A percentile compares a stretch with the other conserved stretches of the same genome.
phyloP scores from a whole-genome alignment of 2,113 vertebrate genomes.

The mouse (Mus musculus) region DNA sequence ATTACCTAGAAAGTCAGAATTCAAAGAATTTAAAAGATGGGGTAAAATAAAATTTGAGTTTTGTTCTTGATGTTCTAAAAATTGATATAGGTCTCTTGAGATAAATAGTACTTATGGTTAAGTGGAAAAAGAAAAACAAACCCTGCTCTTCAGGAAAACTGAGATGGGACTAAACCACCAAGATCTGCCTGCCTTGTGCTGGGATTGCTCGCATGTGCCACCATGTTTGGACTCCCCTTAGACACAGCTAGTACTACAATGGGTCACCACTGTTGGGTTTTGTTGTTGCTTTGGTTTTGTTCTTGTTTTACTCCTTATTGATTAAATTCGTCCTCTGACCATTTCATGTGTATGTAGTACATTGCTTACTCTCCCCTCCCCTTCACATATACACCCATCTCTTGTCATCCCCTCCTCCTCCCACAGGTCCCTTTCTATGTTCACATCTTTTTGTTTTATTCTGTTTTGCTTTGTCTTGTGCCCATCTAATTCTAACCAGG shows the following conservation, averaged over 20 bases:
- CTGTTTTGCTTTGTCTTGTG: background rate
- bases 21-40: background rate
- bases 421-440: background rate
- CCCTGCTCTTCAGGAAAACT: background rate
- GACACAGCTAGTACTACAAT: background rate
- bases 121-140: conserved; percentile 26
- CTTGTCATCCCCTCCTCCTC: background rate
- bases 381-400: background rate
- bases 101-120: background rate
- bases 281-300: background rate
- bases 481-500: background rate
- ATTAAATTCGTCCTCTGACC: background rate
- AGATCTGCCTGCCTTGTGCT: background rate
- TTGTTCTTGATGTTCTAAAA: conserved; percentile 35
- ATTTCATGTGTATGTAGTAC: background rate
- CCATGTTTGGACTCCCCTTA: background rate
- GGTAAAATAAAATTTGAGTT: conserved; percentile 16
- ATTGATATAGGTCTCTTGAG: background rate
- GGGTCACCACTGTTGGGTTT: background rate
- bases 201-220: background rate
- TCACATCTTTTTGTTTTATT: background rate
- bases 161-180: background rate
- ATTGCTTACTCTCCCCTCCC: background rate
- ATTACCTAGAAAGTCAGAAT: background rate
- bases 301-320: background rate